These are phyloP conservation scores for Cephus pygmeus DNA, from an alignment of 2,888 invertebrate genomes.

Conservation along the genomic window DNA sequence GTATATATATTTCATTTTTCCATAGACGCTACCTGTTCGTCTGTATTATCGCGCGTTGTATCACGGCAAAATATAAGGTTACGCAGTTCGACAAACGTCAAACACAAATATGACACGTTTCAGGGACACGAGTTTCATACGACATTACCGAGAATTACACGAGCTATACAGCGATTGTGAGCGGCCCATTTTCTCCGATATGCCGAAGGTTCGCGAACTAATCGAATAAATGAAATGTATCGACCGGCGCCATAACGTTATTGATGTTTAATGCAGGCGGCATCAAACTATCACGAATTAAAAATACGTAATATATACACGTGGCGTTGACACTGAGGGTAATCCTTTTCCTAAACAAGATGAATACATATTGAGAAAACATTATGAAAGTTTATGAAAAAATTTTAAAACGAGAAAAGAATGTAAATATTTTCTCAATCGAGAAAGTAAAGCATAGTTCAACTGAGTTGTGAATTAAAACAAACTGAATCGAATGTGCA, in stretches of 20 bases:
- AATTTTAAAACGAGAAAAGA: neutral
- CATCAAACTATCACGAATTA: neutral
- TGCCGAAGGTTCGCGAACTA: neutral
- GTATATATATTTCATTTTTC: neutral
- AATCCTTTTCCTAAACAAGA: neutral
- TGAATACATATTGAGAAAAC: neutral
- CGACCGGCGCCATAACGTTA: neutral
- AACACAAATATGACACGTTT: neutral
- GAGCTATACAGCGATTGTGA: neutral
- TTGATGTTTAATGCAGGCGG: neutral
- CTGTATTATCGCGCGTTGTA: neutral
- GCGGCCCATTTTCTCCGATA: neutral
- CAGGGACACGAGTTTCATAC: neutral
- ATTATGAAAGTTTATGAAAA: neutral
- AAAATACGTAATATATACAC: neutral
- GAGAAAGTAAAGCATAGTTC: neutral
- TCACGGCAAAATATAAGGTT: neutral
- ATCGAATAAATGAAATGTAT: neutral
- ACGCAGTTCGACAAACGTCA: neutral
- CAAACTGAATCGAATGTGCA: neutral
- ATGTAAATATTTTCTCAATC: neutral
- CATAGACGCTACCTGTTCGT: neutral
- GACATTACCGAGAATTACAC: neutral
- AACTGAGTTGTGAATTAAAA: neutral
- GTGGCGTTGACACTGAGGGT: neutral